Conservation (phyloP, 2,113 vertebrate genomes). For the Syngnathus scovelli region DNA sequence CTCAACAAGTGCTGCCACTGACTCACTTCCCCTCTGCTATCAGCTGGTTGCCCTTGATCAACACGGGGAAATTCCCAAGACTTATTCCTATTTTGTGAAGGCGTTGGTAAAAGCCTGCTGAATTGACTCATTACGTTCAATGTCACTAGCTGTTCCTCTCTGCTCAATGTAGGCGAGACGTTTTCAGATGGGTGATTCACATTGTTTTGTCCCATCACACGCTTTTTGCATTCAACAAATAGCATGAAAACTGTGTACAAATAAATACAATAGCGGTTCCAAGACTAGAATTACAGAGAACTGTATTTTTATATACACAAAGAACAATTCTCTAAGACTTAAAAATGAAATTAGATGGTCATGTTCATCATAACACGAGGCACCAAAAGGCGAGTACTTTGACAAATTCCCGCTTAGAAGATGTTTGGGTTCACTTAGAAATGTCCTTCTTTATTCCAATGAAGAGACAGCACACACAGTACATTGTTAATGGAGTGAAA, state of each 20-base stretch:
- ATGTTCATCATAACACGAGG: background rate
- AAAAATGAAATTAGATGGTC: background rate
- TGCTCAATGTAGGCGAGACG: background rate
- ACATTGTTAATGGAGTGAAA: no score
- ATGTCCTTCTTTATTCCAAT: no score
- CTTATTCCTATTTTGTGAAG: slow-evolving; percentile 13
- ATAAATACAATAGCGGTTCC: background rate
- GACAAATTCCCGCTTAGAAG: no score
- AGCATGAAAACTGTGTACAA: background rate
- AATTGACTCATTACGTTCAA: slow-evolving; percentile 5
- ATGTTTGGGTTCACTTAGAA: no score
- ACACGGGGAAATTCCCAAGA: slow-evolving; percentile 53
- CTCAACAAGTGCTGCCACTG: slow-evolving; percentile 58
- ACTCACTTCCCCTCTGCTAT: slow-evolving; percentile 59
- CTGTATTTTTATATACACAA: background rate
- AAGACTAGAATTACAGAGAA: background rate
- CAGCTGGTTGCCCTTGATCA: slow-evolving; percentile 50
- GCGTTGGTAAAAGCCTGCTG: slow-evolving; percentile 28
- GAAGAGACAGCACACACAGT: no score
- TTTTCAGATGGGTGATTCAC: background rate
- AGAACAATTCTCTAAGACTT: background rate
- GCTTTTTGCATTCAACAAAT: background rate
- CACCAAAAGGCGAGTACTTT: background rate
- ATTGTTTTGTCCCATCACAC: background rate
- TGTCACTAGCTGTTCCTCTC: background rate